phyloP scores from a whole-genome alignment of 2,113 vertebrate species.

The Dipodomys merriami region DNA sequence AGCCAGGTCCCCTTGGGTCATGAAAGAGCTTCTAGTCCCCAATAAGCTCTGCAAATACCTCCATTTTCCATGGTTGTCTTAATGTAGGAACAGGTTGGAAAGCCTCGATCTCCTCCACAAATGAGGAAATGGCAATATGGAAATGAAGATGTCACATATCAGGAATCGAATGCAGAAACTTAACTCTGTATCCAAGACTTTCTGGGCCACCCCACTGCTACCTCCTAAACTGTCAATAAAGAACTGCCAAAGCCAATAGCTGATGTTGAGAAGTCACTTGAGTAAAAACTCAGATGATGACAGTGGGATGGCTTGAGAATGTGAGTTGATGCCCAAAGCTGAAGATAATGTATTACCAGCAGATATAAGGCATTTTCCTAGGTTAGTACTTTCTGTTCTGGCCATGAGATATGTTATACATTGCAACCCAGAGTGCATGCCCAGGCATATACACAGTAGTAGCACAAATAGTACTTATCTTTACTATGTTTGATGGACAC shows the following conservation, averaged over 20 bases:
- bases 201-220: not conserved
- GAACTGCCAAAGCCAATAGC: not conserved
- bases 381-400: not conserved
- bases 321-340: not conserved
- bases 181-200: not conserved
- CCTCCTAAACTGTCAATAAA: not conserved
- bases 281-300: not conserved
- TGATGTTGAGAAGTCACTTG: slow-evolving; percentile 19
- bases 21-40: not conserved
- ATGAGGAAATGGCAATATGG: not conserved
- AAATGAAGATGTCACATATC: not conserved
- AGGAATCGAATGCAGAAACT: not conserved
- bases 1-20: not conserved
- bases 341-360: not conserved
- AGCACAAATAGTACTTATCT: slow-evolving; percentile 41
- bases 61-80: not conserved
- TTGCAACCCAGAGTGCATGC: not conserved
- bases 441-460: not conserved
- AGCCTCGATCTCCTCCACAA: not conserved
- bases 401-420: not conserved
- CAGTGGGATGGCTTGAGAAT: not conserved
- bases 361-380: accelerated
- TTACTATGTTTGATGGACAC: slow-evolving; percentile 67
- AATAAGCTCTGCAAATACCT: not conserved
- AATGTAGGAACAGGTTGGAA: not conserved